These are phyloP conservation scores for Ageneiosus marmoratus DNA, from an alignment of 2,113 vertebrate genomes.

Conservation along the genomic window DNA sequence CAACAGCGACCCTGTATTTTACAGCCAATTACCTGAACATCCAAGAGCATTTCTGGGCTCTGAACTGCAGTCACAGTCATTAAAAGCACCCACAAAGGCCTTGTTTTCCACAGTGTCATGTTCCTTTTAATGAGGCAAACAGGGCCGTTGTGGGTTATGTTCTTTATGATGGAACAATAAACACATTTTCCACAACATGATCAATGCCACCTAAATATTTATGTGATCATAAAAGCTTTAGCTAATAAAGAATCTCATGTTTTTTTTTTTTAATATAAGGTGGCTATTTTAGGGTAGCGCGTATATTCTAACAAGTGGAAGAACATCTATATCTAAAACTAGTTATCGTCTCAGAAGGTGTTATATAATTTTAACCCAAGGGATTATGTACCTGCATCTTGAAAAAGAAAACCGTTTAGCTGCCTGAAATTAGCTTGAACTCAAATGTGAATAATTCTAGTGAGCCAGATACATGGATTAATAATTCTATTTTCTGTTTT, in stretches of 20 bases:
- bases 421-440: conserved; percentile 43
- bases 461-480: conserved; percentile 34
- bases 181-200: conserved; percentile 11
- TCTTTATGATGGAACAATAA: conserved; percentile 9
- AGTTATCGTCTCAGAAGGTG: not conserved
- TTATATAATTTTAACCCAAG: not conserved
- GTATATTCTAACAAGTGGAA: not conserved
- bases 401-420: not conserved
- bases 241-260: not conserved
- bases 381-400: not conserved
- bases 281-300: not conserved
- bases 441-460: conserved; percentile 37
- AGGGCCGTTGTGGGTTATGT: not conserved
- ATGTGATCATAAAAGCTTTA: not conserved
- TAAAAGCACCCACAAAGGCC: conserved; percentile 21
- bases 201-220: conserved; percentile 4
- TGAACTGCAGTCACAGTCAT: conserved; percentile 27
- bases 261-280: not conserved
- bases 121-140: conserved; percentile 34
- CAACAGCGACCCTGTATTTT: not conserved
- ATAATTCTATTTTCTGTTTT: not conserved
- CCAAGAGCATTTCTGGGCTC: conserved; percentile 14
- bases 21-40: conserved; percentile 38
- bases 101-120: not conserved
- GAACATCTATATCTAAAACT: not conserved